phyloP scores from a whole-genome alignment of 1,140 invertebrate genomes.

The Battus philenor region DNA sequence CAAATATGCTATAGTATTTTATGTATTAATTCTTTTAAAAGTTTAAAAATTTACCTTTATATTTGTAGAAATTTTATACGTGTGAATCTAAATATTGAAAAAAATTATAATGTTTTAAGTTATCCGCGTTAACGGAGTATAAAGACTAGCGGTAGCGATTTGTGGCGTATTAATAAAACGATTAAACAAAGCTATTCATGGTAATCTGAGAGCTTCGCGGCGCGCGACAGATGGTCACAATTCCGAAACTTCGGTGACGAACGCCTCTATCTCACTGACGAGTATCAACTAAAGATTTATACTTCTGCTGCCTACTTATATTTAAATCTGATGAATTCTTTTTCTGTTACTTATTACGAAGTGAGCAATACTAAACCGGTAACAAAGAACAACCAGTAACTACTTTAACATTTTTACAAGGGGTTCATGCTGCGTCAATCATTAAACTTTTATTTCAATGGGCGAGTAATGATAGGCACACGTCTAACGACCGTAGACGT shows the following conservation, averaged over 20 bases:
- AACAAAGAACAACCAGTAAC: constrained; percentile 9
- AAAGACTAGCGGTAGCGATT: constrained; percentile 61
- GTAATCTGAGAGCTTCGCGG: constrained; percentile 67
- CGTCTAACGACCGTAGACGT: constrained; percentile 37
- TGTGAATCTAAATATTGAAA: no score
- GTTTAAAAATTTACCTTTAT: no score
- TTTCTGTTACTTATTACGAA: constrained; percentile 14
- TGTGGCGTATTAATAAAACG: constrained; percentile 74
- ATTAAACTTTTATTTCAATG: constrained; percentile 14
- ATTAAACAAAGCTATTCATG: constrained; percentile 69
- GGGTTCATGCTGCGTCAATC: not conserved
- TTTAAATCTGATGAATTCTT: constrained; percentile 38
- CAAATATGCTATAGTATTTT: no score
- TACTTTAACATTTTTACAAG: constrained; percentile 9
- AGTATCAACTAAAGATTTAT: constrained; percentile 58
- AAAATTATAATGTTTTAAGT: no score
- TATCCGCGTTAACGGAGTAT: constrained; percentile 34
- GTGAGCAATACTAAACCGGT: constrained; percentile 5
- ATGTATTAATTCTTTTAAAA: no score
- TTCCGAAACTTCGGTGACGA: constrained; percentile 70
- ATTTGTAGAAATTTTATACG: no score
- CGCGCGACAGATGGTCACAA: constrained; percentile 67
- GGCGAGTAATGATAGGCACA: constrained; percentile 42
- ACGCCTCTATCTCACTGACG: constrained; percentile 43
- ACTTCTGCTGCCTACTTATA: constrained; percentile 51